These are phyloP conservation scores for Tretioscincus oriximinensis DNA, from an alignment of 2,113 vertebrate species.

Conservation along the genomic window DNA sequence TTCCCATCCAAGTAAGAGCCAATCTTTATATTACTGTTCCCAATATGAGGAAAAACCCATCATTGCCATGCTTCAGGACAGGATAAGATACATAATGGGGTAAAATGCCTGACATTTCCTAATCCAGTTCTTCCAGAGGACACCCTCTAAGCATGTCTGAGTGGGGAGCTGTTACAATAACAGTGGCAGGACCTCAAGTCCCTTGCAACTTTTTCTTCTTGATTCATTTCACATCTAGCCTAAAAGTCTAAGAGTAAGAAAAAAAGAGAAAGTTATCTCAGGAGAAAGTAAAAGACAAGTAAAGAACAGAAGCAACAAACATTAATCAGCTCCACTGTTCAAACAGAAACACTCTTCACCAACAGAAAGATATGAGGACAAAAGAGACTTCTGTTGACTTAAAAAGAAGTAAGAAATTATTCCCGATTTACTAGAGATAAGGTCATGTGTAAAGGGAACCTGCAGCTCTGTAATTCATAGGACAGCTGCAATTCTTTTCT, in stretches of 20 bases:
- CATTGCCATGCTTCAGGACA: too few species aligned
- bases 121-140: too few species aligned
- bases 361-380: neutral
- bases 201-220: neutral
- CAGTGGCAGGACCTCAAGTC: neutral
- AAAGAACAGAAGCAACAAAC: neutral
- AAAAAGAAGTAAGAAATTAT: neutral
- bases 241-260: neutral
- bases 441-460: neutral
- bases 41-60: too few species aligned
- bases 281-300: neutral
- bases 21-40: too few species aligned
- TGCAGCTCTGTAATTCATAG: slow-evolving; percentile 3
- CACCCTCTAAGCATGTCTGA: too few species aligned
- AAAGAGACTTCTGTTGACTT: neutral
- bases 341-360: neutral
- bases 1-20: too few species aligned
- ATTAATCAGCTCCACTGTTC: neutral
- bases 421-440: neutral
- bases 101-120: too few species aligned
- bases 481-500: slow-evolving; percentile 9
- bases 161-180: neutral
- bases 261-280: neutral
- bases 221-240: neutral
- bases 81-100: too few species aligned